Base-by-base conservation (phyloP, 1,140 invertebrate species). In the Eupeodes corollae region DNA sequence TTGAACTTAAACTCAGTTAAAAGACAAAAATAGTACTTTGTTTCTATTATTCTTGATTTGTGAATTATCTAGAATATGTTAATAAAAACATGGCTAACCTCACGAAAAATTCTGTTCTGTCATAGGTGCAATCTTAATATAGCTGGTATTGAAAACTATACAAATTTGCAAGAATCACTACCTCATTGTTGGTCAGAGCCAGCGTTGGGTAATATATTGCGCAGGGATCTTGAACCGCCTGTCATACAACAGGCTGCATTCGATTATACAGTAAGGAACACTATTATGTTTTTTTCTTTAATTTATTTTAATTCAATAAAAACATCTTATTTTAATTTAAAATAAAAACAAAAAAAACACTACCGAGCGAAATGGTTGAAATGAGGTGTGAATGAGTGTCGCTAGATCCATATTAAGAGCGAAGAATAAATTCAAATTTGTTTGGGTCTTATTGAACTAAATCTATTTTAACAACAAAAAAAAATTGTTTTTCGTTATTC, bases 171-270 rank as follows among this genome's bases (percentile, higher is more conserved):
- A 55, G 74, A 76, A 34, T 70, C 72, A 2, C 69, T 88, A 52
- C 84, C 84, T 0, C 70, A 82, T 50, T 81, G 83, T 50, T 87
- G 84, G 84, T 87, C 84, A 32, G 73, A 83, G 53, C 85, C 86
- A 16, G 74, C 75, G 49, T 72, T 78, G 44, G 75, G 75, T 72
- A 67, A 66, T 62, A 48, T 59, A 57, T 61, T 71, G 57, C 73
- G 70, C 48, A 69, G 72, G 30, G 60, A 73, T 44, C 70, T 84
- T 15, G 75, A 80, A 55, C 77, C 80, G 26, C 80, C 81, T 12
- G 68, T 83, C 59, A 72, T 90, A 19, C 88, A 90, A 64, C 85
- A 90, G 70, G 87, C 86, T 16, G 81, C 85, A 11, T 88, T 91
- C 67, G 87, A 90, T 61, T 82, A 89, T 64, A 75, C 80, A 51